Evolutionary conservation across 2,888 invertebrate species (phyloP).

Genomic region (Thera britannica): DNA sequence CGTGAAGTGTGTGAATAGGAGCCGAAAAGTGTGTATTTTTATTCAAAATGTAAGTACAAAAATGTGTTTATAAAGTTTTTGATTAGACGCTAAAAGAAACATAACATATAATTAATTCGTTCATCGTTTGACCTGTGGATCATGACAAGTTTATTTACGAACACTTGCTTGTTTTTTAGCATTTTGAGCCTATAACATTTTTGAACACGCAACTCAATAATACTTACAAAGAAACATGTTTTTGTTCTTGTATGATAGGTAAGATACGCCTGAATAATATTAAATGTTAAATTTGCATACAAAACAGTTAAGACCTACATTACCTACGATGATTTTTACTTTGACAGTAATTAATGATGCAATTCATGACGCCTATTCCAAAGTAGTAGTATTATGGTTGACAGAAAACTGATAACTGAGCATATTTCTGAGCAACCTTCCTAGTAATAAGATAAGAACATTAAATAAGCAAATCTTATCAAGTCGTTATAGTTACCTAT

Average conservation of each 20-base stretch:
- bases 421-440: conserved; percentile 35
- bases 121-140: background rate
- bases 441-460: conserved; percentile 58
- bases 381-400: too few relatives aligned
- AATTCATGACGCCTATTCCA: background rate
- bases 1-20: conserved; percentile 60
- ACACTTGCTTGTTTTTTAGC: too few relatives aligned
- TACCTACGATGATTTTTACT: background rate
- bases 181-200: too few relatives aligned
- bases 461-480: conserved; percentile 44
- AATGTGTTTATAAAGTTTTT: background rate
- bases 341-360: background rate
- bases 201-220: too few relatives aligned
- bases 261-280: too few relatives aligned
- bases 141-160: background rate
- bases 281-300: too few relatives aligned
- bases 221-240: background rate
- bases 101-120: background rate
- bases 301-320: too few relatives aligned
- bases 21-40: conserved; percentile 54
- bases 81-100: background rate
- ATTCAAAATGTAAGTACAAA: conserved; percentile 65
- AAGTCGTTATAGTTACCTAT: conserved; percentile 14
- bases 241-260: background rate
- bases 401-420: conserved; percentile 26